Evolutionary conservation across 2,888 invertebrate genomes (phyloP).

Genomic region (Hyposoter dolosus): DNA sequence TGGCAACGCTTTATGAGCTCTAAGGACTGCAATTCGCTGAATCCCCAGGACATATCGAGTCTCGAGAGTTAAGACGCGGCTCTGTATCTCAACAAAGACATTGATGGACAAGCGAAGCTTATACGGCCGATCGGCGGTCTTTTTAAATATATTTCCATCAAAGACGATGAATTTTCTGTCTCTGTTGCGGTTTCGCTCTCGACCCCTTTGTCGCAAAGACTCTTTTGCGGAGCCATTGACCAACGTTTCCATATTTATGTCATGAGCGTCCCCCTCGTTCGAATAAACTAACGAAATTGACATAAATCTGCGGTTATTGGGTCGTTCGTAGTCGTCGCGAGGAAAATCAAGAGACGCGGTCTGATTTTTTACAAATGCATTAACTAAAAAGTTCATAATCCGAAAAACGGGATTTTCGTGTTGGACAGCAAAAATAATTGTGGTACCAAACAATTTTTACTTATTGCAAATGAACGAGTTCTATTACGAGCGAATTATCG

Average conservation of each 20-base stretch:
- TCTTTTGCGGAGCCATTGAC: constrained; percentile 64
- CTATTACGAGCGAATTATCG: not conserved
- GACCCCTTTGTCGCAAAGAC: constrained; percentile 64
- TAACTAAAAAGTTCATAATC: not conserved
- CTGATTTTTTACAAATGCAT: not conserved
- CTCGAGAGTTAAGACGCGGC: constrained; percentile 74
- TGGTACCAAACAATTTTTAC: not conserved
- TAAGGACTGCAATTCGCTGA: constrained; percentile 48
- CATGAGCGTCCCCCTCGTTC: constrained; percentile 81
- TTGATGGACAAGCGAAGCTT: constrained; percentile 84
- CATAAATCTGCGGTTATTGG: constrained; percentile 83
- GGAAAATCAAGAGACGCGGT: not conserved
- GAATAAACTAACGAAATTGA: constrained; percentile 84
- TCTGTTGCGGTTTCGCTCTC: not conserved
- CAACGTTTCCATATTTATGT: constrained; percentile 84
- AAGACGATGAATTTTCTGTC: constrained; percentile 56
- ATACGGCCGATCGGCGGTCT: constrained; percentile 76
- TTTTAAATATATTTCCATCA: constrained; percentile 41
- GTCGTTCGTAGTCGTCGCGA: not conserved
- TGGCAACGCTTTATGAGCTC: constrained; percentile 75
- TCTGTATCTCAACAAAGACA: constrained; percentile 77
- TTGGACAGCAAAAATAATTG: not conserved
- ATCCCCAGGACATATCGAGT: constrained; percentile 74
- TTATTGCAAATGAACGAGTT: not conserved
- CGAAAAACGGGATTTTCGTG: not conserved